Conservation (phyloP, 2,797 vertebrate genomes). For the Melanotaenia trifasciata region DNA sequence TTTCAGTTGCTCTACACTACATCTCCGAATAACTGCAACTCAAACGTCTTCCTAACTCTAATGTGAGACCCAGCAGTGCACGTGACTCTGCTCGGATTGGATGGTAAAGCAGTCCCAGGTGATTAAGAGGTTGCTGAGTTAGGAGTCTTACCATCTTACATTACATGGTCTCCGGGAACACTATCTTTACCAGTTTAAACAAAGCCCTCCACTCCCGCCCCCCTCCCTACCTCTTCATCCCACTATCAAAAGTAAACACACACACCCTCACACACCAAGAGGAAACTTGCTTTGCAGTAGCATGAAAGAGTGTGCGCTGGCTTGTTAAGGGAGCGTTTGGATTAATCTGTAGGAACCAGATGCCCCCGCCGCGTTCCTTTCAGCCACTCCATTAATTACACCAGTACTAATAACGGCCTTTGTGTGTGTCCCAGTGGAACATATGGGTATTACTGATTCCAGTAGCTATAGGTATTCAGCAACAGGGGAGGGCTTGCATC, state of each 20-base stretch:
- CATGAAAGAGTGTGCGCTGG: conserved; percentile 48
- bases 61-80: background rate
- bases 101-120: conserved; percentile 35
- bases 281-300: conserved; percentile 35
- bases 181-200: conserved; percentile 64
- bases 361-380: conserved; percentile 82
- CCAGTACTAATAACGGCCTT: conserved; percentile 78
- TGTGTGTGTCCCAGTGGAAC: conserved; percentile 63
- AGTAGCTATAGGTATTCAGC: conserved; percentile 59
- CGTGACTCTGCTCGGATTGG: conserved; percentile 23
- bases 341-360: conserved; percentile 86
- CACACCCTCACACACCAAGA: conserved; percentile 32
- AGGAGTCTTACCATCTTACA: conserved; percentile 33
- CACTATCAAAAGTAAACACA: conserved; percentile 64
- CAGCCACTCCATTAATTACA: conserved; percentile 86
- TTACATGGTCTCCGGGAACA: conserved; percentile 55
- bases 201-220: conserved; percentile 36
- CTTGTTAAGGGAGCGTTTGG: conserved; percentile 80
- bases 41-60: background rate
- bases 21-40: background rate
- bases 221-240: conserved; percentile 38
- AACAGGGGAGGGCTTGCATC: conserved; percentile 16
- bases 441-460: conserved; percentile 54
- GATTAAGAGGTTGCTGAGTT: conserved; percentile 31
- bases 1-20: too few relatives aligned